A percentile compares a stretch with the other conserved stretches of the same genome.
phyloP scores from a whole-genome alignment of 2,797 vertebrate species.

The Kryptopterus vitreolus region DNA sequence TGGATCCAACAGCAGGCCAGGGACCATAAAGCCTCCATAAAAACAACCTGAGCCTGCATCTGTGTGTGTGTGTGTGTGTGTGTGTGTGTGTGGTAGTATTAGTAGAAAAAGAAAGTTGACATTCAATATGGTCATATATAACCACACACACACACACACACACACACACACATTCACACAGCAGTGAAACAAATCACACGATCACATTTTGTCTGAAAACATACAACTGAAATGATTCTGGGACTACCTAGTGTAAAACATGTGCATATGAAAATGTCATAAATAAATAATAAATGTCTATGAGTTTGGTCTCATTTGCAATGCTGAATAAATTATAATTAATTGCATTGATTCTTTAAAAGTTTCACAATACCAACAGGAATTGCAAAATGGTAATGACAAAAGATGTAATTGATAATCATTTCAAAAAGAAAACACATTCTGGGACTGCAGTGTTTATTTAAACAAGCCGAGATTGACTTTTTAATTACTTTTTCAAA shows the following conservation, averaged over 20 bases:
- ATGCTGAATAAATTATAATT: constrained; percentile 11
- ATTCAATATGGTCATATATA: too few relatives aligned
- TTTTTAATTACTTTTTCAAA: not conserved
- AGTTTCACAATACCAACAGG: not conserved
- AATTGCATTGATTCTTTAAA: not conserved
- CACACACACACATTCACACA: too few relatives aligned
- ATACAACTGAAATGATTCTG: not conserved
- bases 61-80: constrained; percentile 19
- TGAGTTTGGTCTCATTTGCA: not conserved
- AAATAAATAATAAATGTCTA: not conserved
- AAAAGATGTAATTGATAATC: not conserved
- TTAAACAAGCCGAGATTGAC: not conserved
- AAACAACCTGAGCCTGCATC: constrained; percentile 58
- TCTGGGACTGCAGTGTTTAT: not conserved
- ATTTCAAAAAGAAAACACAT: not conserved
- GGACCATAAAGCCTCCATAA: constrained; percentile 70
- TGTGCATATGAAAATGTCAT: not conserved
- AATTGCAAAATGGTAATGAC: not conserved
- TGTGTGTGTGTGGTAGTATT: not conserved
- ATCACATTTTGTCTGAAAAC: not conserved
- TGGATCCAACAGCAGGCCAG: constrained; percentile 65
- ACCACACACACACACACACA: too few relatives aligned
- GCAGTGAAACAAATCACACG: not conserved
- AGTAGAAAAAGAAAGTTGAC: too few relatives aligned
- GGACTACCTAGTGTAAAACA: not conserved